Base-by-base conservation (phyloP, 30 jellyfish, hydroid and myxozoan species). In the Nemopilema nomurai region DNA sequence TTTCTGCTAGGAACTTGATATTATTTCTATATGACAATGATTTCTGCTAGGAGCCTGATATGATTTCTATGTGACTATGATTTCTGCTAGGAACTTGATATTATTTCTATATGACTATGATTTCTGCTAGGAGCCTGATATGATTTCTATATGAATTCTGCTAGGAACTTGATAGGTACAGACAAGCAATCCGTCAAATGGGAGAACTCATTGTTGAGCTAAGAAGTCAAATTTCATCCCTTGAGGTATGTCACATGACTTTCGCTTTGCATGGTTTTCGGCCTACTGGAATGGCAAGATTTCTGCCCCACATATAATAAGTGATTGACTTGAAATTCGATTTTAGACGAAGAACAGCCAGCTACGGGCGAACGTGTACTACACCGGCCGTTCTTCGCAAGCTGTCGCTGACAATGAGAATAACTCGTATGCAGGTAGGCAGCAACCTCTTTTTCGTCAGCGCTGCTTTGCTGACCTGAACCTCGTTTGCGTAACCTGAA, bases 121-220 rank as follows among this genome's bases (percentile, higher is more conserved):
- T 49, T 19, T 23, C n/a, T 62, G 74, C 18, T 74, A 86, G 95
- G n/a, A n/a, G n/a, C n/a, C n/a, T n/a, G n/a, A n/a, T n/a, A n/a
- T n/a, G n/a, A n/a, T 69, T 26, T 19, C 21, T 8, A 18, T 76
- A 22, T 25, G 51, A 62, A n/a, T 19, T 23, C n/a, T 62, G 74
- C 18, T 74, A 86, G 95, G 95, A 86, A 49, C 51, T 86, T 4
- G 95, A 86, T 67, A 74, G 95, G 9, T 76, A 86, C 74, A 53
- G 95, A 49, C 62, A 22, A 33, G 95, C 95, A 18, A 73, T 86
- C 18, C 68, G 95, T 33, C 83, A 76, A 51, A 74, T 86, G 89
- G 95, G 95, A 6, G 89, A 86, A 21, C 74, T 57, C 22, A 66
- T 86, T 16, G 84, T 86, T 21, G 78, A 62, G 18, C 25, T 74